Conservation (phyloP, 2,888 invertebrate genomes). For the Zhuqinia jingwanae region DNA sequence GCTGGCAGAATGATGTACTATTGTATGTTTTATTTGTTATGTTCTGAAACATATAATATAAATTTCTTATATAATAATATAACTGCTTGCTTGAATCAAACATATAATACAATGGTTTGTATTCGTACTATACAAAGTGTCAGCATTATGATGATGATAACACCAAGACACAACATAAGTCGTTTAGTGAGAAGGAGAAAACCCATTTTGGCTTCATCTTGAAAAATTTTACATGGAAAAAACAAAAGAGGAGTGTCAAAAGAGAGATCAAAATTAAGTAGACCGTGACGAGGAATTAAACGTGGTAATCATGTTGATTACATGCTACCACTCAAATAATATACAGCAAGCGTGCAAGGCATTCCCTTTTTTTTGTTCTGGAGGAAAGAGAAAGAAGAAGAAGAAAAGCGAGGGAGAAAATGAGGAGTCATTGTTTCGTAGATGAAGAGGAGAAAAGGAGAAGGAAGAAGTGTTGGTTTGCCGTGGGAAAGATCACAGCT, state of each 20-base stretch:
- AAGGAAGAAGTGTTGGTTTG: conserved; percentile 51
- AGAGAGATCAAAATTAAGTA: conserved; percentile 70
- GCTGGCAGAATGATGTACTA: no score
- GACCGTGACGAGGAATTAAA: conserved; percentile 71
- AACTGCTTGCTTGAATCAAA: not conserved
- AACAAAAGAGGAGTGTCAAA: conserved; percentile 67
- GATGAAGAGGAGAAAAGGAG: not conserved
- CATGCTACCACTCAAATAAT: conserved; percentile 47
- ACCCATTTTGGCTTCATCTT: conserved; percentile 37
- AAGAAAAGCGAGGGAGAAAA: not conserved
- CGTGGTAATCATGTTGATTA: conserved; percentile 71
- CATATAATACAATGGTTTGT: not conserved
- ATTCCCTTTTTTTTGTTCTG: conserved; percentile 5
- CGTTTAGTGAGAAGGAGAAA: not conserved
- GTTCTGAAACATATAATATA: no score
- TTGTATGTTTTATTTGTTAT: no score
- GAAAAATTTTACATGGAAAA: conserved; percentile 51
- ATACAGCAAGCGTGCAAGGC: conserved; percentile 23
- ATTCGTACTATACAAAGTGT: conserved; percentile 8
- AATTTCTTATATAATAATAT: no score
- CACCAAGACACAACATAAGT: conserved; percentile 15
- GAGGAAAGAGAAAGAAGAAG: not conserved
- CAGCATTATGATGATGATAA: conserved; percentile 15
- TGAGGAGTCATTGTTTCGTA: no score
- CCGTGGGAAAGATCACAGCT: conserved; percentile 70